phyloP scores from a whole-genome alignment of 1,140 invertebrate genomes.

The Diabrotica undecimpunctata region DNA sequence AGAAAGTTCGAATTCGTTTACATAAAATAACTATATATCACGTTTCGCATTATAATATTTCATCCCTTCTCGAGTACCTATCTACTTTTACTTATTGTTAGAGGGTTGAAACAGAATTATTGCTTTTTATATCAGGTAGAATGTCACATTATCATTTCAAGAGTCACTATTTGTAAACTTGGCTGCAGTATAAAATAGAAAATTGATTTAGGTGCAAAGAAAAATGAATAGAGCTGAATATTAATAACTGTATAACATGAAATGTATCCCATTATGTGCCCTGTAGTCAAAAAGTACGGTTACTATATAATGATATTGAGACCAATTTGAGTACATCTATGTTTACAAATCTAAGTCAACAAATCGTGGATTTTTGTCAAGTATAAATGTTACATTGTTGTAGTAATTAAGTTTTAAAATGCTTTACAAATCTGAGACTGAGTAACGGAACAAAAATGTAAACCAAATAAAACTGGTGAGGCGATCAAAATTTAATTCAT shows the following conservation, averaged over 20 bases:
- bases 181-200: not conserved
- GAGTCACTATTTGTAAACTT: not conserved
- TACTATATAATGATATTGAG: too few species aligned
- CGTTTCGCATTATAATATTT: not conserved
- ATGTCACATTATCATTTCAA: conserved; percentile 2
- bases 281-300: too few species aligned
- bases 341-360: too few species aligned
- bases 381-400: too few species aligned
- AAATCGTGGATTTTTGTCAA: too few species aligned
- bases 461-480: too few species aligned
- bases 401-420: too few species aligned
- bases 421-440: too few species aligned
- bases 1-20: not conserved
- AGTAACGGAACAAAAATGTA: too few species aligned
- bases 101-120: conserved; percentile 1
- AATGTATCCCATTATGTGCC: not conserved
- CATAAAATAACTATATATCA: conserved; percentile 3
- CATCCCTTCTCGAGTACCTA: conserved; percentile 1
- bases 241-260: not conserved
- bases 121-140: conserved; percentile 1
- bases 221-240: conserved; percentile 1
- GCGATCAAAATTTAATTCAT: too few species aligned
- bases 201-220: not conserved
- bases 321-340: too few species aligned
- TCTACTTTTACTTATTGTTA: conserved; percentile 3